phyloP scores from a whole-genome alignment of 2,113 vertebrate species.

The Anguilla rostrata region DNA sequence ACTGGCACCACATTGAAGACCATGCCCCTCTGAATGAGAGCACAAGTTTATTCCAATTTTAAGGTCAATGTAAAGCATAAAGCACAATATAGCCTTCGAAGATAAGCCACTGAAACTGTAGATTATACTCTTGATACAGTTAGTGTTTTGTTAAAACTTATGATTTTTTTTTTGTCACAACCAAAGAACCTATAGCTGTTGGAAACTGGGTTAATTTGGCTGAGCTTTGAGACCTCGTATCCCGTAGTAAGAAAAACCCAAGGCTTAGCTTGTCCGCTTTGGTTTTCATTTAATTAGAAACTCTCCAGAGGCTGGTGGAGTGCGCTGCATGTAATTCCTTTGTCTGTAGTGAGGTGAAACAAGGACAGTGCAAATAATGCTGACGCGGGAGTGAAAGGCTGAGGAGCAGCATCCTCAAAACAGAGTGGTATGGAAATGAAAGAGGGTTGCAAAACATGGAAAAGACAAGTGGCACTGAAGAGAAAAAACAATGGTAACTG shows the following conservation, averaged over 20 bases:
- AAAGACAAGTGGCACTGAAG: background rate
- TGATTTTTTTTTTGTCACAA: no score
- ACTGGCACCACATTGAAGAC: background rate
- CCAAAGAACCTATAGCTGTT: background rate
- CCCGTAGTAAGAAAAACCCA: background rate
- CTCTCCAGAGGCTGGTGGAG: background rate
- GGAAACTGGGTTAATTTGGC: background rate
- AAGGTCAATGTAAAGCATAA: background rate
- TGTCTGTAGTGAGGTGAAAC: background rate
- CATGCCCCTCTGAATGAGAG: background rate
- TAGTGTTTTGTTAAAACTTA: no score
- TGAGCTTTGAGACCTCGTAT: background rate
- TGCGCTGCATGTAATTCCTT: background rate
- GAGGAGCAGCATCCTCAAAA: background rate
- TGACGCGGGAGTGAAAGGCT: background rate
- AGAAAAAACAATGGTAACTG: background rate
- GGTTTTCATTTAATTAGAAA: background rate
- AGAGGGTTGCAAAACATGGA: background rate
- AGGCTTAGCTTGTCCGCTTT: background rate
- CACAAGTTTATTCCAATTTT: background rate
- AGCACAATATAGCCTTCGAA: background rate
- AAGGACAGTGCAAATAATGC: background rate
- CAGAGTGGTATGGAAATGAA: background rate
- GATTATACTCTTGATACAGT: background rate
- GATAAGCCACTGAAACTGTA: background rate